Evolutionary conservation across 37 sponge, comb jelly and placozoan genomes (phyloP).

Genomic region (Ephydatia muelleri): DNA sequence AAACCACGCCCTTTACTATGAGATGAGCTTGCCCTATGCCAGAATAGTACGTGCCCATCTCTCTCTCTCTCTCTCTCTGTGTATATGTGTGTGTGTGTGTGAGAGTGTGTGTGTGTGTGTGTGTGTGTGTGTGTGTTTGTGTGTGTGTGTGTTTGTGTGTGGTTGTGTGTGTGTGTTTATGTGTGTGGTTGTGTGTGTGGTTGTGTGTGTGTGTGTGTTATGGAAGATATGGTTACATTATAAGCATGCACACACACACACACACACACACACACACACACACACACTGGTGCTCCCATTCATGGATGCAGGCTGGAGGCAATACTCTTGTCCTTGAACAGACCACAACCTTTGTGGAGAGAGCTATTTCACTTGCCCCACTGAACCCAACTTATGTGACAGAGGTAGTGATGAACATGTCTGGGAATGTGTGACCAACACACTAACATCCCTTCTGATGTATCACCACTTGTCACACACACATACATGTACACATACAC

Average conservation of each 20-base stretch:
- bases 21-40: constrained; percentile 60
- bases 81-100: no score
- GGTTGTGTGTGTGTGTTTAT: background rate
- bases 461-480: no score
- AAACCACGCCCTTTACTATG: constrained; percentile 85
- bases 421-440: no score
- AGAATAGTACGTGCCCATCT: constrained; percentile 85
- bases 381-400: constrained; percentile 68
- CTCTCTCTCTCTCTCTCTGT: no score
- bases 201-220: background rate
- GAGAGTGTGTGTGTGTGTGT: no score
- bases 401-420: constrained; percentile 66
- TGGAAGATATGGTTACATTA: background rate
- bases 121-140: no score
- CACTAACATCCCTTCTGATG: no score
- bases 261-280: constrained; percentile 21
- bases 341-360: constrained; percentile 82
- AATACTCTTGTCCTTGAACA: constrained; percentile 72
- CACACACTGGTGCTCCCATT: background rate
- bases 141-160: no score
- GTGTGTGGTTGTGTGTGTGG: constrained; percentile 10
- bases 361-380: constrained; percentile 80
- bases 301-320: constrained; percentile 65
- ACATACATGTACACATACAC: background rate
- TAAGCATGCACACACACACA: background rate